Percentiles rank a stretch among this genome's conserved stretches.
Conservation (phyloP, 23 tunicate species). For the Styela clava region DNA sequence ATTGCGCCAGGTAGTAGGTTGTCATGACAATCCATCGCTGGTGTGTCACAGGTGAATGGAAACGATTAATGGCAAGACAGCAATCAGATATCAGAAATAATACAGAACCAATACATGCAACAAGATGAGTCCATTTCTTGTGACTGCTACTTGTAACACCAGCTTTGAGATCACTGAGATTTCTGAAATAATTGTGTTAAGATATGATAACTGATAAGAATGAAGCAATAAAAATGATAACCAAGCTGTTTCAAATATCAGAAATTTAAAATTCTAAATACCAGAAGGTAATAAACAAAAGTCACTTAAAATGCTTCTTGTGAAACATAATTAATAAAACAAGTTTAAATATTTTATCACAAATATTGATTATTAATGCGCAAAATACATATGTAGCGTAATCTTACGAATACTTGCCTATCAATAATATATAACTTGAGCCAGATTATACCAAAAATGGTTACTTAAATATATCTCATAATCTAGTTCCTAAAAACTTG, state of each 20-base stretch:
- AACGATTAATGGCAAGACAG: constrained; percentile 79
- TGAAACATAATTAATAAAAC: too few relatives aligned
- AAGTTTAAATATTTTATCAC: too few relatives aligned
- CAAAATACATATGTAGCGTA: too few relatives aligned
- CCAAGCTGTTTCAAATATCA: not conserved
- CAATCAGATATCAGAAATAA: constrained; percentile 73
- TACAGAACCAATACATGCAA: constrained; percentile 74
- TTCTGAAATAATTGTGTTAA: constrained; percentile 33
- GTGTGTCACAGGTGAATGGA: constrained; percentile 71
- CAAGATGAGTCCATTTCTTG: constrained; percentile 81
- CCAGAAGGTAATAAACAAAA: not conserved
- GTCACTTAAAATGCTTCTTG: too few relatives aligned
- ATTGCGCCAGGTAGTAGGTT: constrained; percentile 85
- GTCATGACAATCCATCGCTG: constrained; percentile 94
- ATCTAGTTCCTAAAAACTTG: too few relatives aligned
- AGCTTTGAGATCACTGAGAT: constrained; percentile 52
- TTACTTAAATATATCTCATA: too few relatives aligned
- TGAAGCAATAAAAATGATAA: not conserved
- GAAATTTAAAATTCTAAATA: not conserved
- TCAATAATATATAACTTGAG: too few relatives aligned
- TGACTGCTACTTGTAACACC: constrained; percentile 83
- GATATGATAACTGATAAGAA: not conserved
- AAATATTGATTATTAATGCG: too few relatives aligned
- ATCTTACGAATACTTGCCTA: too few relatives aligned
- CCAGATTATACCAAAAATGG: too few relatives aligned